Percentiles rank a stretch among this genome's conserved stretches.
Conservation (phyloP, 2,888 invertebrate species). For the Augiades crinisus region DNA sequence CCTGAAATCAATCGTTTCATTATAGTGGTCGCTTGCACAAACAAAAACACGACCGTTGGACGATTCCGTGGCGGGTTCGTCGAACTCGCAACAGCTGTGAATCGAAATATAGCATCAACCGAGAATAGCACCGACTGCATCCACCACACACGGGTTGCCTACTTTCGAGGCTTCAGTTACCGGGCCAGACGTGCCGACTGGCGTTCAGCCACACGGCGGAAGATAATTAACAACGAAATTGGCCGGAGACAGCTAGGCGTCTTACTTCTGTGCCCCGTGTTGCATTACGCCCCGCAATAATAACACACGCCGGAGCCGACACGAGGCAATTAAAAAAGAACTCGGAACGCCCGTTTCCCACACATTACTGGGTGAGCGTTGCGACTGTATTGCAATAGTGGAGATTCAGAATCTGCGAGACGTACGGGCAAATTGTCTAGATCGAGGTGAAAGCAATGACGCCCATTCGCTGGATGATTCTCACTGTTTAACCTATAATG, state of each 20-base stretch:
- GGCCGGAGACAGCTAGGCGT: slow-evolving; percentile 74
- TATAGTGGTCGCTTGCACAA: slow-evolving; percentile 42
- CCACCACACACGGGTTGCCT: slow-evolving; percentile 48
- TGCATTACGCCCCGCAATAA: slow-evolving; percentile 68
- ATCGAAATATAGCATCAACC: slow-evolving; percentile 47
- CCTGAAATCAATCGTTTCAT: slow-evolving; percentile 37
- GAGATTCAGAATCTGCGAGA: slow-evolving; percentile 45
- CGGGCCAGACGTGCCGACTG: slow-evolving; percentile 59
- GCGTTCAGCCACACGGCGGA: slow-evolving; percentile 56
- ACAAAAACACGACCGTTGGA: slow-evolving; percentile 37
- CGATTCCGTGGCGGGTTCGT: slow-evolving; percentile 35
- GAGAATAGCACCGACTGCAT: slow-evolving; percentile 42
- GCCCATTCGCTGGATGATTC: slow-evolving; percentile 19
- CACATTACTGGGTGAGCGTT: slow-evolving; percentile 60
- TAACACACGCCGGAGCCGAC: slow-evolving; percentile 58
- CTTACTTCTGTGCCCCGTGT: slow-evolving; percentile 67
- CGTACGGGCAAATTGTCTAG: slow-evolving; percentile 45
- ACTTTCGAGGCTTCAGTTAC: slow-evolving; percentile 59
- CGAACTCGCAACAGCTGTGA: slow-evolving; percentile 51
- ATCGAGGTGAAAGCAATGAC: slow-evolving; percentile 59
- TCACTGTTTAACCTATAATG: slow-evolving; percentile 39
- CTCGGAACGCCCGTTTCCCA: slow-evolving; percentile 66
- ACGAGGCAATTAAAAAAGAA: slow-evolving; percentile 64
- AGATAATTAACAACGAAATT: slow-evolving; percentile 74
- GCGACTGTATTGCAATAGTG: slow-evolving; percentile 49